These are phyloP conservation scores for Acholoe squamosa DNA, from an alignment of 2,888 invertebrate species.

Conservation along the genomic window DNA sequence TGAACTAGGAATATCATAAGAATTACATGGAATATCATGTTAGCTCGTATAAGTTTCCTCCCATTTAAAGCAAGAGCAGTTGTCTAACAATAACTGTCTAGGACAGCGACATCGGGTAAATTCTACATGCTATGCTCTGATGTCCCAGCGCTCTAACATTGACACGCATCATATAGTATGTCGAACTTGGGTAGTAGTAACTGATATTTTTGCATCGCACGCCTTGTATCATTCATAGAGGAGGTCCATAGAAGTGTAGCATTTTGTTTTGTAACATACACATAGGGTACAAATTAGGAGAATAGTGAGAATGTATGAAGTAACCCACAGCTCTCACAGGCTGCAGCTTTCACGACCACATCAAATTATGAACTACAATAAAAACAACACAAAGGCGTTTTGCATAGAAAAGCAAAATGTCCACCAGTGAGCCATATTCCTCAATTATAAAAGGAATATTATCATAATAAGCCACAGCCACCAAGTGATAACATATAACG, in stretches of 20 bases:
- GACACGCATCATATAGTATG: background rate
- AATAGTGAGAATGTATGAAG: background rate
- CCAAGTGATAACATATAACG: slow-evolving; percentile 20
- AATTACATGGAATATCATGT: background rate
- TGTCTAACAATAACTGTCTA: background rate
- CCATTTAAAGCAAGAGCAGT: background rate
- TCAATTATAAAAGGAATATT: slow-evolving; percentile 30
- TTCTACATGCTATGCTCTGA: background rate
- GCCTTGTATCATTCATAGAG: slow-evolving; percentile 38
- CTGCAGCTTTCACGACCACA: too few species aligned
- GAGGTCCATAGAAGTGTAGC: background rate
- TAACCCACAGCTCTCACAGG: background rate
- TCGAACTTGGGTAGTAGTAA: background rate
- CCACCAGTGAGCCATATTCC: slow-evolving; percentile 24
- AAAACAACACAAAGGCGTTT: slow-evolving; percentile 51
- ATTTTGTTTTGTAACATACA: background rate
- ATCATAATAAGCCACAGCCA: slow-evolving; percentile 25
- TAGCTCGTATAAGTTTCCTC: background rate
- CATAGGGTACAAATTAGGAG: slow-evolving; percentile 10
- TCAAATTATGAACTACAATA: background rate
- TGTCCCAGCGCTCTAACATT: background rate
- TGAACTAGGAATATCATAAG: background rate
- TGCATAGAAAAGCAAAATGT: slow-evolving; percentile 51
- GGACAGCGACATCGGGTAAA: too few species aligned
- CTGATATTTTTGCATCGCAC: slow-evolving; percentile 58